Evolutionary conservation across 2,113 vertebrate species (phyloP).

Genomic region (Prolemur simus): DNA sequence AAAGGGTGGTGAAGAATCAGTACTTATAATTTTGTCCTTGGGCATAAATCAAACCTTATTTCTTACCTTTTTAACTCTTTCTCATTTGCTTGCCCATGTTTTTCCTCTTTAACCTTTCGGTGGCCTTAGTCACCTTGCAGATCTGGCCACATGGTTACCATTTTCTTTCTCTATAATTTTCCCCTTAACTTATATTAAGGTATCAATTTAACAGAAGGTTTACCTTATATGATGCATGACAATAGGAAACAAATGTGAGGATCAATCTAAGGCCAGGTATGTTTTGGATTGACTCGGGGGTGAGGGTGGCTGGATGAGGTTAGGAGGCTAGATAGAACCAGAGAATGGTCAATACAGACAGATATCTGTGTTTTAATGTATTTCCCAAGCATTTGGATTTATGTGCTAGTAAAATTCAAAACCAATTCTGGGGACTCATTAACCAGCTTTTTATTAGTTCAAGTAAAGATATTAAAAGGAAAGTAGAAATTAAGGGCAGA

Average conservation of each 20-base stretch:
- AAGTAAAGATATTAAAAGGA: not conserved
- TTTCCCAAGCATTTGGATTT: not conserved
- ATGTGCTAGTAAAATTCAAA: slow-evolving; percentile 30
- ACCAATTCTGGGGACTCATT: slow-evolving; percentile 11
- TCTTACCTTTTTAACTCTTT: not conserved
- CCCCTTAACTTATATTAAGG: not conserved
- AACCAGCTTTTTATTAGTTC: not conserved
- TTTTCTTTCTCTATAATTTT: not conserved
- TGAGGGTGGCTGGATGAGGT: not conserved
- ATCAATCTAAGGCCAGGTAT: not conserved
- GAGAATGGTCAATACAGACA: not conserved
- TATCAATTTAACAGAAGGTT: not conserved
- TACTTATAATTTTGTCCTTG: not conserved
- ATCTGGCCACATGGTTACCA: not conserved
- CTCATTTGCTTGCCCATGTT: not conserved
- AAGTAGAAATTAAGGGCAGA: slow-evolving; percentile 3
- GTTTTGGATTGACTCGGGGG: not conserved
- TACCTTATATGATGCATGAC: not conserved
- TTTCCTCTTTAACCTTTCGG: not conserved
- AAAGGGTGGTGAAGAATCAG: not conserved
- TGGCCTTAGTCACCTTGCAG: not conserved
- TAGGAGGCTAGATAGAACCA: not conserved
- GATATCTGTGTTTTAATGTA: not conserved
- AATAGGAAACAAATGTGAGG: not conserved
- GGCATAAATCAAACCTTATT: not conserved